phyloP scores from a whole-genome alignment of 2,888 invertebrate species.

The Trachelus stipa region DNA sequence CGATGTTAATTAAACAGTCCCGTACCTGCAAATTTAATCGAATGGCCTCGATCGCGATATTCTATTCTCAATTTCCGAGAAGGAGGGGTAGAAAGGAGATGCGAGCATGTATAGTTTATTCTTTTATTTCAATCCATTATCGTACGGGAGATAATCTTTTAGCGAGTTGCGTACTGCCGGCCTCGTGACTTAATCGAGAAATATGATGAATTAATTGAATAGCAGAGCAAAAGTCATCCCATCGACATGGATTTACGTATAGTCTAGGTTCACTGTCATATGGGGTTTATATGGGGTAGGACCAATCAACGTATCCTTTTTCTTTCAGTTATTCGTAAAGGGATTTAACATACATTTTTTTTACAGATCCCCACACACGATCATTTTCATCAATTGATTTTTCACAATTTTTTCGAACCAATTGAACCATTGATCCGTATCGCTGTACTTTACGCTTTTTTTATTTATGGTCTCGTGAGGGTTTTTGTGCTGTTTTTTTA shows the following conservation, averaged over 20 bases:
- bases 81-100: not conserved
- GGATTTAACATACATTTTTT: constrained; percentile 35
- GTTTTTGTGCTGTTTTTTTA: not conserved
- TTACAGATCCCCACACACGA: not conserved
- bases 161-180: not conserved
- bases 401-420: too few relatives aligned
- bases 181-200: not conserved
- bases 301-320: not conserved
- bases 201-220: constrained; percentile 21
- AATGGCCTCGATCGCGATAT: not conserved
- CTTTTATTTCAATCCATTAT: not conserved
- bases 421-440: not conserved
- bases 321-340: constrained; percentile 42
- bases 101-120: not conserved
- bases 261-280: not conserved
- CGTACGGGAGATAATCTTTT: too few relatives aligned
- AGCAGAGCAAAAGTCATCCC: not conserved
- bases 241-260: not conserved
- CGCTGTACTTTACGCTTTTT: not conserved
- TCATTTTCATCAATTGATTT: too few relatives aligned
- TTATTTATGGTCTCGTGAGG: not conserved
- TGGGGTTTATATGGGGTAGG: too few relatives aligned
- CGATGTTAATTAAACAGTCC: constrained; percentile 42
- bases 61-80: not conserved
- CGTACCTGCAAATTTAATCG: not conserved